Evolutionary conservation across 2,888 invertebrate genomes (phyloP).

Genomic region (Lasioglossum zephyrum): DNA sequence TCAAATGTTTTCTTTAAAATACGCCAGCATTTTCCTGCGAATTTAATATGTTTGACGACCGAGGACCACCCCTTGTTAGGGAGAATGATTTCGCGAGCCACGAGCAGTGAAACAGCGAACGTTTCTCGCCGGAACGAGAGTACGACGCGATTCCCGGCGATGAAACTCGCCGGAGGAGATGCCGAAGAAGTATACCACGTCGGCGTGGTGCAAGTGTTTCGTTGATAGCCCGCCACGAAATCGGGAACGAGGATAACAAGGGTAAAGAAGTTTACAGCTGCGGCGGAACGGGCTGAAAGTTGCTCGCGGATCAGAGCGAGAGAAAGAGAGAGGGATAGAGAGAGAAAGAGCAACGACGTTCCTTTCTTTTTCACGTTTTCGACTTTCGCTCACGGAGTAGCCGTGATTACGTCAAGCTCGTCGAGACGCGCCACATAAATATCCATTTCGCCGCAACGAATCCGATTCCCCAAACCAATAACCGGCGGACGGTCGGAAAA

Average conservation of each 20-base stretch:
- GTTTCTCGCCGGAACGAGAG: neutral
- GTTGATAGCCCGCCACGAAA: slow-evolving; percentile 8
- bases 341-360: neutral
- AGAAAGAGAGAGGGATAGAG: neutral
- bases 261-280: slow-evolving; percentile 1
- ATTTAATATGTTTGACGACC: neutral
- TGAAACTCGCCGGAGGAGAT: neutral
- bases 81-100: neutral
- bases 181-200: neutral
- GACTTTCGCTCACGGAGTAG: slow-evolving; percentile 18
- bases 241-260: slow-evolving; percentile 25
- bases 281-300: slow-evolving; percentile 10
- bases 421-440: slow-evolving; percentile 63
- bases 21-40: too few species aligned
- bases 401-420: slow-evolving; percentile 37
- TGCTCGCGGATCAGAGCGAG: neutral
- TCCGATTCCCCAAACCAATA: slow-evolving; percentile 65
- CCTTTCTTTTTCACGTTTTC: neutral
- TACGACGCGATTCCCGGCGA: neutral
- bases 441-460: slow-evolving; percentile 71
- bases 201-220: neutral
- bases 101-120: neutral
- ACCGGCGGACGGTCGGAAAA: slow-evolving; percentile 59
- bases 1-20: too few species aligned
- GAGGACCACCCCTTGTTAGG: neutral